phyloP scores from a whole-genome alignment of 2,113 vertebrate genomes.

The Okapia johnstoni region DNA sequence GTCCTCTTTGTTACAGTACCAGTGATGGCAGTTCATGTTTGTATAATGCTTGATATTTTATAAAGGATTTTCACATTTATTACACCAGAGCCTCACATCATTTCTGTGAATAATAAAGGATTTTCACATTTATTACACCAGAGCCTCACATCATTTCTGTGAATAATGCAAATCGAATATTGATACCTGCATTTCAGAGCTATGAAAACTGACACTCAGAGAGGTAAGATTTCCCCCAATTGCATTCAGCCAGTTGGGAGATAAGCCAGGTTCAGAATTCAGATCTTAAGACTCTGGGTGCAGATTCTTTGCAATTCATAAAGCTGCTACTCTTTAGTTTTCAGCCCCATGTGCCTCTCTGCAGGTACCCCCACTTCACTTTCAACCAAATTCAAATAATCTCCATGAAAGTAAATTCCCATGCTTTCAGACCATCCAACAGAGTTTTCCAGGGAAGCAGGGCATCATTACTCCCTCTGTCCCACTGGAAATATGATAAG shows the following conservation, averaged over 20 bases:
- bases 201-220: slow-evolving; percentile 3
- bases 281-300: neutral
- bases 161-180: neutral
- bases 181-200: neutral
- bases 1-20: neutral
- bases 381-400: slow-evolving; percentile 3
- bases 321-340: neutral
- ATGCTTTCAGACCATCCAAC: neutral
- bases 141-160: neutral
- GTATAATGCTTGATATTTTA: neutral
- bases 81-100: neutral
- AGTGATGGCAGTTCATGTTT: neutral
- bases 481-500: slow-evolving; percentile 2
- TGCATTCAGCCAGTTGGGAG: neutral
- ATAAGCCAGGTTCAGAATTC: neutral
- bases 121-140: neutral
- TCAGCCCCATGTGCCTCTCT: neutral
- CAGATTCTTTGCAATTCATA: neutral
- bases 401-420: neutral
- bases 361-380: neutral
- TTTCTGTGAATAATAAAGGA: neutral
- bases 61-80: neutral
- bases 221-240: neutral
- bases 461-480: neutral
- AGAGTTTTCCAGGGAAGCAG: neutral